Percentiles rank a stretch among this genome's conserved stretches.
phyloP scores from a whole-genome alignment of 2,797 vertebrate species.

The Hemitrygon akajei region DNA sequence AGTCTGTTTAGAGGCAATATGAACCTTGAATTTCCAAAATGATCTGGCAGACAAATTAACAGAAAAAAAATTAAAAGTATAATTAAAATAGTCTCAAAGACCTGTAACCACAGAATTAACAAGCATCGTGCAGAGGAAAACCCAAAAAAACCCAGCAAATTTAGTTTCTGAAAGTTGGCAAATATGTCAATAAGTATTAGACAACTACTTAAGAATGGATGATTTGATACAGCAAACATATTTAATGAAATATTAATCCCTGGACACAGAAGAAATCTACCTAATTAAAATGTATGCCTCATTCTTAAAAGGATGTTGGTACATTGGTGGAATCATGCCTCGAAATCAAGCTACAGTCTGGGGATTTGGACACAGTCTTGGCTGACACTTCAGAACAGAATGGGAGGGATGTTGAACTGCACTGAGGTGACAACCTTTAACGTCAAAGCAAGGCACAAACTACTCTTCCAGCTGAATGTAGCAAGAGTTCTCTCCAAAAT shows the following conservation, averaged over 20 bases:
- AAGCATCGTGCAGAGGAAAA: not conserved
- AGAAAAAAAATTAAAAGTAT: constrained; percentile 4
- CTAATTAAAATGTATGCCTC: not conserved
- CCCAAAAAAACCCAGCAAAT: no score
- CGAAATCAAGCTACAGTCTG: not conserved
- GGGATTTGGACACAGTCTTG: not conserved
- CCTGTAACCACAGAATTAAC: not conserved
- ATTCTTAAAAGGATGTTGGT: not conserved
- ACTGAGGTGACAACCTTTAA: not conserved
- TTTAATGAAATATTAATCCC: not conserved
- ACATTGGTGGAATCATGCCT: not conserved
- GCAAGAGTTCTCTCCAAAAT: not conserved
- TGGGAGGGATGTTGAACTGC: not conserved
- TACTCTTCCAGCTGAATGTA: not conserved
- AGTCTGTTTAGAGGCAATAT: no score
- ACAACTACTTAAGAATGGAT: not conserved
- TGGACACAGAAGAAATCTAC: not conserved
- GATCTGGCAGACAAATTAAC: not conserved
- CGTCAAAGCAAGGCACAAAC: not conserved
- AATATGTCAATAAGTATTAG: not conserved
- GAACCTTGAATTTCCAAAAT: no score
- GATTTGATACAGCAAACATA: not conserved
- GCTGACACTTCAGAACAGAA: not conserved
- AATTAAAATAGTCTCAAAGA: not conserved
- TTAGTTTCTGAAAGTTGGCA: no score